Percentiles rank a stretch among this genome's conserved stretches.
phyloP scores from a whole-genome alignment of 2,888 invertebrate species.

The Mythimna loreyi region DNA sequence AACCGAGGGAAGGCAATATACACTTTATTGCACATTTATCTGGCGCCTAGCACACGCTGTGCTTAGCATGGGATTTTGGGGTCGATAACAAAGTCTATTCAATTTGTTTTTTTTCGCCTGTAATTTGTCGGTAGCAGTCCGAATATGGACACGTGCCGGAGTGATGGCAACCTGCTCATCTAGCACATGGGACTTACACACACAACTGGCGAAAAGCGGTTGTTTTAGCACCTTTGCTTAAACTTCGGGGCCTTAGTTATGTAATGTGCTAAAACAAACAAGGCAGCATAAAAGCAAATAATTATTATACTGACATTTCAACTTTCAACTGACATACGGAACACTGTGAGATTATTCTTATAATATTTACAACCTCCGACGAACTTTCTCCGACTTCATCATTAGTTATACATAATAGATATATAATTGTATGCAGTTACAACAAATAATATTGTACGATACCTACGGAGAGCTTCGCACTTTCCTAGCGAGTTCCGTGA shows the following conservation, averaged over 20 bases:
- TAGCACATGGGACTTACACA: neutral
- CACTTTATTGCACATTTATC: too few relatives aligned
- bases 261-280: neutral
- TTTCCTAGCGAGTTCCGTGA: constrained; percentile 9
- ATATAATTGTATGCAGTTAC: neutral
- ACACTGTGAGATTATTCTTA: neutral
- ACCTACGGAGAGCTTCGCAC: constrained; percentile 2
- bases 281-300: constrained; percentile 9
- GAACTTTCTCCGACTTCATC: constrained; percentile 20
- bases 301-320: constrained; percentile 1
- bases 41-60: too few relatives aligned
- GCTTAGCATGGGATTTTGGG: neutral
- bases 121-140: neutral
- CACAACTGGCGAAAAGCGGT: too few relatives aligned
- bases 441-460: neutral
- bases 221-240: neutral
- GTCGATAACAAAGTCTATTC: neutral
- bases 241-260: too few relatives aligned
- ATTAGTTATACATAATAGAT: neutral
- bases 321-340: constrained; percentile 14
- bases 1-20: too few relatives aligned
- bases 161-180: too few relatives aligned
- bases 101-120: too few relatives aligned
- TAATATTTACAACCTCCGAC: constrained; percentile 24
- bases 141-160: neutral